phyloP scores from a whole-genome alignment of 2,113 vertebrate species.

The Lontra canadensis region DNA sequence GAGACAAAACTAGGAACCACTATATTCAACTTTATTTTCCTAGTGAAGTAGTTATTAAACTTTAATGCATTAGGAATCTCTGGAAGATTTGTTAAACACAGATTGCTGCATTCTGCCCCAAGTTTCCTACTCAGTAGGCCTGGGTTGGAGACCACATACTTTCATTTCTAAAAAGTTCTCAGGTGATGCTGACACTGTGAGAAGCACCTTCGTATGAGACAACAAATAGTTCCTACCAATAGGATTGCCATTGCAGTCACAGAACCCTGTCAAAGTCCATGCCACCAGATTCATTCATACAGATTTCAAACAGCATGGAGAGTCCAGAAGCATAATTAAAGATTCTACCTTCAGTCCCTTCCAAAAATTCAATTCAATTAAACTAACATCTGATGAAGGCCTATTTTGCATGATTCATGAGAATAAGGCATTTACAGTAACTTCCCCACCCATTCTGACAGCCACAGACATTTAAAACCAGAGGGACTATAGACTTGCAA shows the following conservation, averaged over 20 bases:
- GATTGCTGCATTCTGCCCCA: background rate
- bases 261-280: background rate
- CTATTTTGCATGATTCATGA: background rate
- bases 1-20: background rate
- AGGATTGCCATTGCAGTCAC: rapidly evolving
- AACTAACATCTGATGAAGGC: background rate
- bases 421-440: background rate
- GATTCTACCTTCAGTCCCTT: background rate
- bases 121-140: background rate
- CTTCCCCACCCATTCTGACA: background rate
- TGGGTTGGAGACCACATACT: background rate
- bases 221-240: background rate
- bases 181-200: too few relatives aligned
- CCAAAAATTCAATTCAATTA: background rate
- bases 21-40: background rate
- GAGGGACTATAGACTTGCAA: background rate
- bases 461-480: background rate
- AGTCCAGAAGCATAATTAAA: background rate
- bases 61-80: background rate
- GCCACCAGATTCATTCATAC: background rate
- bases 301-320: background rate
- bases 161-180: background rate
- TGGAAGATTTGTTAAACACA: background rate
- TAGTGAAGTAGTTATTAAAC: background rate
- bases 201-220: background rate